Conservation (phyloP, 2,888 invertebrate species). For the Xylophagus ater region DNA sequence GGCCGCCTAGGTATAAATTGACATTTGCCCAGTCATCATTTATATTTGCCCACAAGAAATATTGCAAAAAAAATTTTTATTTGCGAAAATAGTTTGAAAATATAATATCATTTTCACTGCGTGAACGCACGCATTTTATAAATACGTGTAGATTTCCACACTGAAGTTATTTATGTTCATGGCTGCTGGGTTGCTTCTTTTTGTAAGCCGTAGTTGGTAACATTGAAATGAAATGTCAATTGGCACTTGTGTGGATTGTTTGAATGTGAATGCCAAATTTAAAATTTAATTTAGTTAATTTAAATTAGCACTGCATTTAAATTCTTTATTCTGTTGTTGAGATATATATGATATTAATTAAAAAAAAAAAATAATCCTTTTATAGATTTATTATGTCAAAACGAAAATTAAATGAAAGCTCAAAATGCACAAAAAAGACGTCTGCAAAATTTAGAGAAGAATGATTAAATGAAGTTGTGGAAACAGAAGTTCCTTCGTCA, state of each 20-base stretch:
- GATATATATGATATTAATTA: not conserved
- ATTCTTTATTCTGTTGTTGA: slow-evolving; percentile 3
- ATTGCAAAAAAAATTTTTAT: not conserved
- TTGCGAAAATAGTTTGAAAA: no score
- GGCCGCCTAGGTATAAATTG: not conserved
- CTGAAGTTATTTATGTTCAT: no score
- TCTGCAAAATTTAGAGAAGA: slow-evolving; percentile 5
- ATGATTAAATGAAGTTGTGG: slow-evolving; percentile 7
- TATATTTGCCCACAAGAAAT: not conserved
- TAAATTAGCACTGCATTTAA: no score
- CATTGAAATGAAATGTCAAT: no score
- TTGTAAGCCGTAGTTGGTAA: no score
- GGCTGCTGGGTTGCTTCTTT: no score
- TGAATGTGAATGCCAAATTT: not conserved
- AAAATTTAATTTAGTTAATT: not conserved
- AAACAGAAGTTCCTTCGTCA: slow-evolving; percentile 3
- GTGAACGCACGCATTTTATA: no score
- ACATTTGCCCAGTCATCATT: not conserved
- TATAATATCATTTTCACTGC: no score
- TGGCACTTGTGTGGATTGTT: not conserved
- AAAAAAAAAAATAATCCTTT: slow-evolving; percentile 3
- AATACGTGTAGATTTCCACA: no score
- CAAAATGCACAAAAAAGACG: slow-evolving; percentile 2
- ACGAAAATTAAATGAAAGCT: slow-evolving; percentile 4
- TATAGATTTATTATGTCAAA: slow-evolving; percentile 7